Evolutionary conservation across 2,888 invertebrate species (phyloP).

Genomic region (Globia sparganii): DNA sequence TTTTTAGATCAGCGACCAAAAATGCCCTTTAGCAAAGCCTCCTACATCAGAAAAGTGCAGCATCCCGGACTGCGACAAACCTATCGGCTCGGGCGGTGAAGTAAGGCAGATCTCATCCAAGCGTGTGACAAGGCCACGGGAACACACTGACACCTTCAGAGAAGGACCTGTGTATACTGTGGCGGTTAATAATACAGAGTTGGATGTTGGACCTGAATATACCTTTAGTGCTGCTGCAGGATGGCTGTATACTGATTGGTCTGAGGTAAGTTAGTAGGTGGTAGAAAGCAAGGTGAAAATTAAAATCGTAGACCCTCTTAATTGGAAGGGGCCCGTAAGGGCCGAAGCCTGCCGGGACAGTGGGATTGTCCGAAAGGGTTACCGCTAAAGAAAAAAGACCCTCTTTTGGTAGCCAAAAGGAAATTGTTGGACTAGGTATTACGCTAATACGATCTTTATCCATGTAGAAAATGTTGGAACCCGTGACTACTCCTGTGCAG

Average conservation of each 20-base stretch:
- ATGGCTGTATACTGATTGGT: conserved; percentile 91
- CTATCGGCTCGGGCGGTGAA: conserved; percentile 57
- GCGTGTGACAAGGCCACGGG: conserved; percentile 71
- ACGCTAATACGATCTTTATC: neutral
- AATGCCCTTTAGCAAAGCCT: conserved; percentile 82
- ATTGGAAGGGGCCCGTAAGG: too few species aligned
- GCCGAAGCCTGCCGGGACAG: too few species aligned
- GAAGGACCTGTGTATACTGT: conserved; percentile 85
- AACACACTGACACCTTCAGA: conserved; percentile 81
- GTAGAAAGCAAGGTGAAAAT: too few species aligned
- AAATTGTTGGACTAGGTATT: neutral
- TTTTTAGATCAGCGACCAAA: conserved; percentile 85
- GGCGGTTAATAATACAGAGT: conserved; percentile 79
- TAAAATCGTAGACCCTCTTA: too few species aligned
- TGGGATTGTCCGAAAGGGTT: too few species aligned
- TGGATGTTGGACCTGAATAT: conserved; percentile 84
- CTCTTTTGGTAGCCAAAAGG: neutral
- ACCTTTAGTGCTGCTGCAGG: conserved; percentile 83
- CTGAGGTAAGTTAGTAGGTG: conserved; percentile 82
- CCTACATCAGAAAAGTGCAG: conserved; percentile 78
- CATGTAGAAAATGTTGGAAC: neutral
- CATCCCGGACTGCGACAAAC: conserved; percentile 79
- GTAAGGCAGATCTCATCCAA: conserved; percentile 75
- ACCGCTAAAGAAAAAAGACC: too few species aligned
- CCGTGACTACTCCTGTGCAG: too few species aligned